Percentiles rank a stretch among this genome's conserved stretches.
Evolutionary conservation across 2,797 vertebrate species (phyloP).

Genomic region (Myripristis murdjan): DNA sequence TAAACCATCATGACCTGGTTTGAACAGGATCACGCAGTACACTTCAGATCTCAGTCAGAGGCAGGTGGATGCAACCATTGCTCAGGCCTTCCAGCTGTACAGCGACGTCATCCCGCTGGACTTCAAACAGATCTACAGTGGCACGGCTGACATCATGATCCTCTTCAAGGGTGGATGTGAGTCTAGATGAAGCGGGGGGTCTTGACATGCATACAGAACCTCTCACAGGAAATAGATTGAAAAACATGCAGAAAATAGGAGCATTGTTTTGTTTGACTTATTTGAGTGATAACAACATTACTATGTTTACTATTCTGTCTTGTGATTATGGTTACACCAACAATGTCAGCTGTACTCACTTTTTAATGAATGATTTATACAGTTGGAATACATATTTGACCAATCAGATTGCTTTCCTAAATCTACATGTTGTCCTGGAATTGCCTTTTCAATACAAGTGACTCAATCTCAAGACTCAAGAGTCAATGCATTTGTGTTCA

Average conservation of each 20-base stretch:
- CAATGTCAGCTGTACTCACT: neutral
- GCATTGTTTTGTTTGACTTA: too few species aligned
- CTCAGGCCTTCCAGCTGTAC: conserved; percentile 81
- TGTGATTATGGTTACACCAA: neutral
- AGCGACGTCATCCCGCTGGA: conserved; percentile 81
- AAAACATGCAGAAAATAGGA: neutral
- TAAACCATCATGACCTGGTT: conserved; percentile 14
- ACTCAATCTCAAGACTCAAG: too few species aligned
- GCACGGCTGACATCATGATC: conserved; percentile 83
- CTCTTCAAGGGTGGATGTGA: conserved; percentile 79
- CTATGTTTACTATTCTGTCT: neutral
- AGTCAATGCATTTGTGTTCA: neutral
- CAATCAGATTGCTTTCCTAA: neutral
- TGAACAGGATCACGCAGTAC: conserved; percentile 71
- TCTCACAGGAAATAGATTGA: neutral
- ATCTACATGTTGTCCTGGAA: neutral
- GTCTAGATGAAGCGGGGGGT: conserved; percentile 15
- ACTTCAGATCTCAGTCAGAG: conserved; percentile 55
- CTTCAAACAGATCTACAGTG: conserved; percentile 76
- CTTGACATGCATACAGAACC: neutral
- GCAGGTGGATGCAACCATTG: conserved; percentile 69
- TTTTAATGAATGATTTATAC: too few species aligned
- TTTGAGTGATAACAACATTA: neutral
- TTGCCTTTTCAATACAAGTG: neutral
- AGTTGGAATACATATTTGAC: neutral